Evolutionary conservation across 2,113 vertebrate species (phyloP), one percentile per base, ranked within the genome.

Genomic region (Setophaga petechia): DNA sequence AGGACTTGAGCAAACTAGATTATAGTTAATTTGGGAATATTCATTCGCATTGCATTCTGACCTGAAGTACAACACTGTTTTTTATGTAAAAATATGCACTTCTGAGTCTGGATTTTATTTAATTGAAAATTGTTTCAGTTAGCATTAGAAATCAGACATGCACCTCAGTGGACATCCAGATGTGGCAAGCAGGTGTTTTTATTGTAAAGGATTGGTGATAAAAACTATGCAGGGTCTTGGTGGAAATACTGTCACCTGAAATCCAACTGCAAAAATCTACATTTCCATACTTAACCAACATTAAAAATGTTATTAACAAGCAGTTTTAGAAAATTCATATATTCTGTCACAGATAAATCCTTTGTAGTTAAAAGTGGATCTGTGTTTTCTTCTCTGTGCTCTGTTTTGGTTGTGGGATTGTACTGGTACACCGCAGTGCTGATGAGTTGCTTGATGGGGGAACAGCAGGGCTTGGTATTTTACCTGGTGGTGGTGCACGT

Each of bases 401-500:
- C 19, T 43, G 15, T 43, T 22, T 43, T 44, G 4, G 22, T 25
- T 0, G 0, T 57, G 46, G 44, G 58, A 28, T 71, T 0, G 2
- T 63, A 23, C 6, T 35, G 8, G 14, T 19, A 2, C 6, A 3
- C 9, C 17, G 14, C 9, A 2, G 27, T 21, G 44, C 46, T 2
- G 12, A 28, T 22, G 28, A 73, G 28, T n/a, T 46, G 68, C 27
- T n/a, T 49, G 33, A 7, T 12, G 51, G n/a, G 25, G 44, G 9
- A 63, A 3, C 35, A 35, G 35, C 10, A 23, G 11, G 10, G 5
- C 46, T 65, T 21, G 25, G 12, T 49, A 20, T 66, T 33, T 30
- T 9, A 16, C 16, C 18, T 30, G 20, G 3, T 14, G 12, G 23
- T 12, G 9, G 35, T 0, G 1, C 0, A 14, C 37, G 25, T 17